These are phyloP conservation scores for Brachycybe producta DNA, from an alignment of 2,888 invertebrate genomes.

Conservation along the genomic window DNA sequence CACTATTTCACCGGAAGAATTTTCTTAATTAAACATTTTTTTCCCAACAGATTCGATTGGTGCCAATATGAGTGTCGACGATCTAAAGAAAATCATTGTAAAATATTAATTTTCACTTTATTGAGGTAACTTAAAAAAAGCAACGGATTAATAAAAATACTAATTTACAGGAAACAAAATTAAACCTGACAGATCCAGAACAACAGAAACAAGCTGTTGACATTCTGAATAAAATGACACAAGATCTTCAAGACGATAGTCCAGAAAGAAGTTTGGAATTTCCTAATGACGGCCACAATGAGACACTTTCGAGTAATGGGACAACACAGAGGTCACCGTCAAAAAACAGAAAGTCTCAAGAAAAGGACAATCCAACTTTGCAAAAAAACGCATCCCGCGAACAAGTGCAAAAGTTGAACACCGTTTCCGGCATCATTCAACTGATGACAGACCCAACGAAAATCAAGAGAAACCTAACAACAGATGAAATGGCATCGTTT, in stretches of 20 bases:
- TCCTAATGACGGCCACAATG: no score
- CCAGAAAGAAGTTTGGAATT: no score
- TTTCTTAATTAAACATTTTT: neutral
- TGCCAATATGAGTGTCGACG: conserved; percentile 7
- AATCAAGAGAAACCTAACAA: neutral
- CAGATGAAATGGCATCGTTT: conserved; percentile 8
- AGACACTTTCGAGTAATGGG: no score
- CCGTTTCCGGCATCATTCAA: neutral
- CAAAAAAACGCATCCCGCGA: neutral
- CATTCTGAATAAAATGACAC: conserved; percentile 6
- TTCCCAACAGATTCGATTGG: conserved; percentile 7
- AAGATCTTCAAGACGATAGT: no score
- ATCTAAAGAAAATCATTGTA: conserved; percentile 7
- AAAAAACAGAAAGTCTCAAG: no score
- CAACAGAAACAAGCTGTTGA: conserved; percentile 10
- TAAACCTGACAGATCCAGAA: conserved; percentile 15
- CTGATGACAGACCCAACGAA: conserved; percentile 4
- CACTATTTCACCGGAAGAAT: no score
- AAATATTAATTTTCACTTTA: neutral
- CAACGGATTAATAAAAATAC: neutral
- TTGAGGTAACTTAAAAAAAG: neutral
- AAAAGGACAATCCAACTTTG: no score
- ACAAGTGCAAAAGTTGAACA: conserved; percentile 1
- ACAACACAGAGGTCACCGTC: no score
- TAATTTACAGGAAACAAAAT: conserved; percentile 7